Conservation (phyloP, 2,113 vertebrate genomes). For the Macquaria ambigua region DNA sequence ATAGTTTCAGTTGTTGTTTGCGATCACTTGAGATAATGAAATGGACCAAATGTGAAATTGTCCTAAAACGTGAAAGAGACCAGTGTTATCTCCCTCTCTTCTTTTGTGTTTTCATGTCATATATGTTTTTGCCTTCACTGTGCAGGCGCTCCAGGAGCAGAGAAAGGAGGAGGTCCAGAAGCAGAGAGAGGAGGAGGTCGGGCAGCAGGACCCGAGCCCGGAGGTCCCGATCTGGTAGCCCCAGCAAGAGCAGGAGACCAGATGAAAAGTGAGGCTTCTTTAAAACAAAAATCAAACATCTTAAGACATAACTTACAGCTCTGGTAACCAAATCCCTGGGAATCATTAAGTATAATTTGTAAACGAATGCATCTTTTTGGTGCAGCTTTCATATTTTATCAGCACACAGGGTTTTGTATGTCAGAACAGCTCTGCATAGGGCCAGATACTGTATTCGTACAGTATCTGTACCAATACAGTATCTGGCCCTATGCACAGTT, state of each 20-base stretch:
- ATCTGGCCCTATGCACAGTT: too few relatives aligned
- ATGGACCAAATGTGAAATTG: background rate
- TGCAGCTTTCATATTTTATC: background rate
- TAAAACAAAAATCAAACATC: background rate
- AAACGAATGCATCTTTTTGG: background rate
- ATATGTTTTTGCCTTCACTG: background rate
- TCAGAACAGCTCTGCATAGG: background rate
- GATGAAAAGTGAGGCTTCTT: conserved; percentile 88
- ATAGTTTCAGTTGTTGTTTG: background rate
- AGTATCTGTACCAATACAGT: too few relatives aligned
- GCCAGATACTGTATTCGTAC: background rate
- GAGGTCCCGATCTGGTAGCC: conserved; percentile 89
- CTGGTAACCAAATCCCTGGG: background rate
- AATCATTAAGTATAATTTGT: background rate
- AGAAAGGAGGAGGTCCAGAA: conserved; percentile 91
- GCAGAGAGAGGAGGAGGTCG: conserved; percentile 90
- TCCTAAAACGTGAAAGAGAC: background rate
- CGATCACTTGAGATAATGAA: background rate
- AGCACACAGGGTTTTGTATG: background rate
- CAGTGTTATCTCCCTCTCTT: background rate
- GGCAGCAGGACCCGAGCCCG: conserved; percentile 90
- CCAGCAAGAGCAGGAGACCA: conserved; percentile 90
- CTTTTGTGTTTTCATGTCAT: background rate
- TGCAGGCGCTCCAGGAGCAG: conserved; percentile 91
- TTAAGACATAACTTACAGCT: background rate